Evolutionary conservation across 2,797 vertebrate genomes (phyloP).

Genomic region (Bradypodion ventrale): DNA sequence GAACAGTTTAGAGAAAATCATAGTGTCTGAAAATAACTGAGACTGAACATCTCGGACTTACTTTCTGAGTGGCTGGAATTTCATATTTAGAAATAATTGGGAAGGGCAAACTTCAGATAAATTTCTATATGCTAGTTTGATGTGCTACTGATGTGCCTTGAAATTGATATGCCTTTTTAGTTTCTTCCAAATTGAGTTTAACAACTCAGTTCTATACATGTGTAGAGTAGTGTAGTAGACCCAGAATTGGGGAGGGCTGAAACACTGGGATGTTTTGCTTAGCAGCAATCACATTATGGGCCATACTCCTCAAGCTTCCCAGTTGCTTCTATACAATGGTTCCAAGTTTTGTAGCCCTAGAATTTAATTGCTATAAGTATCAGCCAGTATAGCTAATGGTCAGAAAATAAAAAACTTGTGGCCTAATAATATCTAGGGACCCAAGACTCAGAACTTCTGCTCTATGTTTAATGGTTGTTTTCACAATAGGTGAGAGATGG

Average conservation of each 20-base stretch:
- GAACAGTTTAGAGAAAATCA: neutral
- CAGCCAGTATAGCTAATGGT: too few species aligned
- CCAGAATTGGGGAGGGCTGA: neutral
- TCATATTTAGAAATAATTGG: neutral
- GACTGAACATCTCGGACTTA: neutral
- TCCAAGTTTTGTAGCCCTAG: too few species aligned
- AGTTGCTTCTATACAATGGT: too few species aligned
- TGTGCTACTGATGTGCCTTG: neutral
- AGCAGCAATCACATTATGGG: neutral
- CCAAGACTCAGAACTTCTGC: too few species aligned
- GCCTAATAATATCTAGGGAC: too few species aligned
- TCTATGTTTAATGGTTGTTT: neutral
- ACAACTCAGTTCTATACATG: neutral
- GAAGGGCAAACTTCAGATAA: neutral
- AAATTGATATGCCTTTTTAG: neutral
- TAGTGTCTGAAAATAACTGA: neutral
- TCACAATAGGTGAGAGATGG: neutral
- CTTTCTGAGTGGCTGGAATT: neutral
- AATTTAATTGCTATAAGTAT: too few species aligned
- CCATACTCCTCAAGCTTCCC: neutral
- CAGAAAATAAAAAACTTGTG: too few species aligned
- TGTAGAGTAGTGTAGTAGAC: neutral
- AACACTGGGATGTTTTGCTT: neutral
- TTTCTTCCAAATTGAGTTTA: neutral
- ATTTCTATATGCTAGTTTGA: neutral